Conservation (phyloP, 2,797 vertebrate species). For the Falco biarmicus region DNA sequence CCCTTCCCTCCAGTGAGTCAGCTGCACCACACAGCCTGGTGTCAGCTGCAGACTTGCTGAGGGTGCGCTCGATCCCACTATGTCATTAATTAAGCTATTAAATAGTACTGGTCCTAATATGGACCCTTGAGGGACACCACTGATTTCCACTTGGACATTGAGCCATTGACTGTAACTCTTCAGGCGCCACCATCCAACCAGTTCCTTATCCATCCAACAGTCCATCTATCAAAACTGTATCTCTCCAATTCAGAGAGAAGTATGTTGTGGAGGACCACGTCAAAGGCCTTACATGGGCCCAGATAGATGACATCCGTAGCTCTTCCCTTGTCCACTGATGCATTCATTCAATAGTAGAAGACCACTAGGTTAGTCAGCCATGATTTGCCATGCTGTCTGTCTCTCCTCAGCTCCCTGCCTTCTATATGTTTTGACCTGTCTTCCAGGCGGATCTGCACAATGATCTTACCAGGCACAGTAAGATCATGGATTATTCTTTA, state of each 20-base stretch:
- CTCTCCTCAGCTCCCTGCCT: background rate
- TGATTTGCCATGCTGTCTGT: fast-evolving
- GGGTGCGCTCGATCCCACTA: background rate
- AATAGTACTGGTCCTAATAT: background rate
- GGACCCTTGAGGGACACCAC: no score
- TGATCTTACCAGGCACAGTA: background rate
- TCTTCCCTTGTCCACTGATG: no score
- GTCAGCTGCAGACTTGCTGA: background rate
- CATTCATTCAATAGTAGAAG: background rate
- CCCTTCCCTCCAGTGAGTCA: background rate
- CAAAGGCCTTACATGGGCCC: background rate
- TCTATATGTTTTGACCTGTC: background rate
- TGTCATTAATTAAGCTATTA: background rate
- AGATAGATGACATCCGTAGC: no score
- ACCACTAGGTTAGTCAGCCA: background rate
- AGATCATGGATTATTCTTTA: background rate
- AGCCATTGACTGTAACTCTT: background rate
- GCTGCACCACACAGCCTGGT: background rate
- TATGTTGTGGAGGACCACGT: background rate
- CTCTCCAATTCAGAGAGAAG: background rate
- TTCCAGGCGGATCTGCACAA: background rate
- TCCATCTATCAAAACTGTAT: background rate
- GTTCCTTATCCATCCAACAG: background rate
- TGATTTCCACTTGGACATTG: background rate
- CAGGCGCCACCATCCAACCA: background rate